Evolutionary conservation across 2,797 vertebrate genomes (phyloP).

Genomic region (Liasis olivaceus): DNA sequence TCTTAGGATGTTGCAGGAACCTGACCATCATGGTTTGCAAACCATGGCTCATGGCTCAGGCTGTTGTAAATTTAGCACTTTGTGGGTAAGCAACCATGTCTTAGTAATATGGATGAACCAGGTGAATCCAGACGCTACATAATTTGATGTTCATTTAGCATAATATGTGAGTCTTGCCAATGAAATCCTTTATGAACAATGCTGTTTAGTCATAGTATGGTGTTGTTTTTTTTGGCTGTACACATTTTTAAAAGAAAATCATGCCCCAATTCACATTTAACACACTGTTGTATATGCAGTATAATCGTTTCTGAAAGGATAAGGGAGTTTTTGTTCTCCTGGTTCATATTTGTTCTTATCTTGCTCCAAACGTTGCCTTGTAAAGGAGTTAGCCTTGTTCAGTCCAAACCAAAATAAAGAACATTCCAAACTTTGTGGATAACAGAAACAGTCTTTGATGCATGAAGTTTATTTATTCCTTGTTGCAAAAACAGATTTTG

Average conservation of each 20-base stretch:
- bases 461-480: neutral
- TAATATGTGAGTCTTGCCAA: neutral
- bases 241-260: neutral
- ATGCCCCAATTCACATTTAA: neutral
- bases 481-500: neutral
- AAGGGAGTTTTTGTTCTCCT: neutral
- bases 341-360: slow-evolving; percentile 2
- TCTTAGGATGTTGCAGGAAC: neutral
- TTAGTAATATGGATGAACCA: neutral
- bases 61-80: neutral
- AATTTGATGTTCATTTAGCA: neutral
- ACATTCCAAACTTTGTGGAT: neutral
- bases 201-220: neutral
- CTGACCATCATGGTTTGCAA: neutral
- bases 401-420: neutral
- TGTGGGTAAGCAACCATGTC: neutral
- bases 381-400: neutral
- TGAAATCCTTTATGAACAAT: neutral
- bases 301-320: neutral
- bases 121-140: neutral
- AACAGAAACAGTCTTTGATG: neutral
- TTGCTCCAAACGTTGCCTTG: neutral
- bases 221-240: neutral
- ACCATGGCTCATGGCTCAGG: neutral
- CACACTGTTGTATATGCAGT: neutral